Conservation (phyloP, 2,888 invertebrate species). For the Eupithecia abbreviata region DNA sequence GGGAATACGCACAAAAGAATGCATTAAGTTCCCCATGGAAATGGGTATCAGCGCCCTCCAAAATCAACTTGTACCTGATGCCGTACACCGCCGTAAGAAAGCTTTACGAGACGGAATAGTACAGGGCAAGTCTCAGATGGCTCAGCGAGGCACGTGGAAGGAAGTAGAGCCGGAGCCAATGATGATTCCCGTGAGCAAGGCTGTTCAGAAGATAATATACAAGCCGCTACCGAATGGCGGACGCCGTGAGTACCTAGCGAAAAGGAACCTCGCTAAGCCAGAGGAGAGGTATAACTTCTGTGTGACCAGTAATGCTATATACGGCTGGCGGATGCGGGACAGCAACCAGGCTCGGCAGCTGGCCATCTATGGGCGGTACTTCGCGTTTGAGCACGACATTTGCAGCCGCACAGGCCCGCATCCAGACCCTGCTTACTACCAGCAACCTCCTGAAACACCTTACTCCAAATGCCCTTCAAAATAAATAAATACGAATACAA, state of each 20-base stretch:
- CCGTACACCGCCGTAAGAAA: neutral
- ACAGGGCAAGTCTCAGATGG: neutral
- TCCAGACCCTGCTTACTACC: constrained; percentile 41
- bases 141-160: neutral
- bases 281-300: constrained; percentile 49
- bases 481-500: too few species aligned
- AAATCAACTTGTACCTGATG: neutral
- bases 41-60: neutral
- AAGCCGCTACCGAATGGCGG: constrained; percentile 36
- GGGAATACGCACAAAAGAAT: neutral
- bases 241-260: constrained; percentile 43
- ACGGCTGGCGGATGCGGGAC: constrained; percentile 48
- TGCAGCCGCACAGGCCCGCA: constrained; percentile 31
- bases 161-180: constrained; percentile 7
- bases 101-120: neutral
- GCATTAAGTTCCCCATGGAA: neutral
- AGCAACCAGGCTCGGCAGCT: constrained; percentile 26
- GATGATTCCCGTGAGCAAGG: constrained; percentile 37
- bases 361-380: constrained; percentile 31
- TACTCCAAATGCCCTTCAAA: neutral
- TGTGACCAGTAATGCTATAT: constrained; percentile 46
- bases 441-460: constrained; percentile 37
- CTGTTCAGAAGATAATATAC: constrained; percentile 26
- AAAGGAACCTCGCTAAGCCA: constrained; percentile 42
- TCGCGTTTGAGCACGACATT: constrained; percentile 30